Evolutionary conservation across 2,113 vertebrate genomes (phyloP).

Genomic region (Myrmecobius fasciatus): DNA sequence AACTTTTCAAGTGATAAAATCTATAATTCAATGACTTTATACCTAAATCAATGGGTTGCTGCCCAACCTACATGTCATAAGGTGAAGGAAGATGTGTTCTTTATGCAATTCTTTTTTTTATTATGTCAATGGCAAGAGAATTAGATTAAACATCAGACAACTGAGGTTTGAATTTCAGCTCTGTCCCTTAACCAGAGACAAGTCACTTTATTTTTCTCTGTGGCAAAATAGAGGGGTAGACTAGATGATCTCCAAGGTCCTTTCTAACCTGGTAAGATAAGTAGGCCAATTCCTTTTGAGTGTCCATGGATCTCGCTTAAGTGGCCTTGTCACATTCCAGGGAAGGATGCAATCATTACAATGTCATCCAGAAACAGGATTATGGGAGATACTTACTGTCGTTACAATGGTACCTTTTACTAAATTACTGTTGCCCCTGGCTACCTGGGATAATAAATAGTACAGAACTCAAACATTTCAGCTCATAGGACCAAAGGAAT

Average conservation of each 20-base stretch:
- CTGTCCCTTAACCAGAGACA: not conserved
- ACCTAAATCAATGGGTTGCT: not conserved
- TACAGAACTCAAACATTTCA: not conserved
- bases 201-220: not conserved
- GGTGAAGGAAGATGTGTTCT: not conserved
- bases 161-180: not conserved
- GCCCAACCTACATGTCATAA: not conserved
- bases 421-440: not conserved
- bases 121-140: not conserved
- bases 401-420: not conserved
- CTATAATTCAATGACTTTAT: not conserved
- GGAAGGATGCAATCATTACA: not conserved
- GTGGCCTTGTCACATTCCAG: not conserved
- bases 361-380: not conserved
- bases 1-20: not conserved
- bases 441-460: not conserved
- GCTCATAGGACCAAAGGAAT: not conserved
- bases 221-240: not conserved
- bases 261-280: not conserved
- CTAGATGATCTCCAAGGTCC: not conserved
- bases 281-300: not conserved
- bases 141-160: not conserved
- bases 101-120: not conserved
- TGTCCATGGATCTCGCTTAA: not conserved
- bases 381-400: not conserved